These are phyloP conservation scores for Halictus ligatus DNA, from an alignment of 2,888 invertebrate species.

Conservation along the genomic window DNA sequence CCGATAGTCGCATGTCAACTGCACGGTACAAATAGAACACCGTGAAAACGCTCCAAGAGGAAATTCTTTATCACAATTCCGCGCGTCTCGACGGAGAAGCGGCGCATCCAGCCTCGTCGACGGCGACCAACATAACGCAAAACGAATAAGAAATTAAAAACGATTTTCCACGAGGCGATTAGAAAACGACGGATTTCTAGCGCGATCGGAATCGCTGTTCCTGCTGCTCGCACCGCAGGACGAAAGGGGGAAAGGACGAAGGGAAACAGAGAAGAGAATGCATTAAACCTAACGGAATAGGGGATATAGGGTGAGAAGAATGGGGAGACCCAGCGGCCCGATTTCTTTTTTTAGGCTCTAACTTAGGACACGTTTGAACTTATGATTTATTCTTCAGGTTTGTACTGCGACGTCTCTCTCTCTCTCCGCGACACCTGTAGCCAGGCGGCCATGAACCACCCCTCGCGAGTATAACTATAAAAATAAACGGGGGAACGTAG, in stretches of 20 bases:
- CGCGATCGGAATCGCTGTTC: not conserved
- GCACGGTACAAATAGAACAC: not conserved
- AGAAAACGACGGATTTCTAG: not conserved
- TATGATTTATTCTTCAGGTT: constrained; percentile 66
- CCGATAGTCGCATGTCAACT: not conserved
- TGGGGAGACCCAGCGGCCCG: constrained; percentile 12
- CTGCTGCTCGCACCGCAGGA: constrained; percentile 6
- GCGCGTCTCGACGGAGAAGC: constrained; percentile 7
- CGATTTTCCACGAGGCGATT: not conserved
- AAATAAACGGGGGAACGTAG: constrained; percentile 59
- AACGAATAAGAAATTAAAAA: not conserved
- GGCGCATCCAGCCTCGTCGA: not conserved
- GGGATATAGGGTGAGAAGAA: not conserved
- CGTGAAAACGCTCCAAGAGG: not conserved
- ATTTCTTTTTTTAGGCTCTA: constrained; percentile 26
- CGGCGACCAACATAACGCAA: not conserved
- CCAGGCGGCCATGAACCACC: constrained; percentile 37
- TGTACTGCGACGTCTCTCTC: constrained; percentile 67
- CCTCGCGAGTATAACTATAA: constrained; percentile 50
- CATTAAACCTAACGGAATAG: not conserved
- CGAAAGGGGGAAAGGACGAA: not conserved
- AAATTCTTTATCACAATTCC: constrained; percentile 47
- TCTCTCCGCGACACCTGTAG: constrained; percentile 42
- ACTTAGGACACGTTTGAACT: constrained; percentile 63
- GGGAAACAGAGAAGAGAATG: not conserved